phyloP scores from a whole-genome alignment of 2,113 vertebrate species.

The Genyomyrus donnyi region DNA sequence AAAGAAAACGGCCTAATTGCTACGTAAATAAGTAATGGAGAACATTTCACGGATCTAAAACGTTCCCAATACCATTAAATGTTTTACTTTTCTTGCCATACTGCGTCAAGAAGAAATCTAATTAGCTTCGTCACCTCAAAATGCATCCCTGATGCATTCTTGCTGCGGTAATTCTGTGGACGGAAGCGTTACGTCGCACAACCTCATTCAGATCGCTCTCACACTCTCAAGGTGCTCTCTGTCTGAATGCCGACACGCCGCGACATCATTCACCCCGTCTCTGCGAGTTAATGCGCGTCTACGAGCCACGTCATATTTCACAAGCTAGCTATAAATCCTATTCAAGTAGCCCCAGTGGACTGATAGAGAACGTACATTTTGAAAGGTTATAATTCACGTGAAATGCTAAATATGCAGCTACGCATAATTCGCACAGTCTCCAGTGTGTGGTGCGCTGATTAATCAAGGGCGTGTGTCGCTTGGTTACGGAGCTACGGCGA shows the following conservation, averaged over 20 bases:
- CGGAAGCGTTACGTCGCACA: background rate
- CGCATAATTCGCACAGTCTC: background rate
- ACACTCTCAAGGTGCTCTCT: background rate
- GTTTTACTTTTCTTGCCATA: background rate
- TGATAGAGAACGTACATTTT: background rate
- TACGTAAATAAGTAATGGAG: background rate
- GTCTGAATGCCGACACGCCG: background rate
- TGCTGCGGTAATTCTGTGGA: background rate
- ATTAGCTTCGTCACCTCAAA: background rate
- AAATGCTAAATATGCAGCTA: background rate
- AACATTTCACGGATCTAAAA: background rate
- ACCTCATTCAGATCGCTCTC: background rate
- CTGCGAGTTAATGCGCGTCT: background rate
- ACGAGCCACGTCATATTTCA: background rate
- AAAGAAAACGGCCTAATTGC: background rate
- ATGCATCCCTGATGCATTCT: background rate
- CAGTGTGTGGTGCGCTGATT: background rate
- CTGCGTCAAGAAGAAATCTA: background rate
- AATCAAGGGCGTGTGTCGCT: background rate
- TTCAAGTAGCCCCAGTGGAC: background rate
- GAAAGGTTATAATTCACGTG: constrained; percentile 1
- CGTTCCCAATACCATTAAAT: background rate
- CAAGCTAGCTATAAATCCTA: background rate
- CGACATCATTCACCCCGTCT: background rate
- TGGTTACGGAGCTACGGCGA: background rate